phyloP scores from a whole-genome alignment of 23 tunicate species.

The Halocynthia roretzi region DNA sequence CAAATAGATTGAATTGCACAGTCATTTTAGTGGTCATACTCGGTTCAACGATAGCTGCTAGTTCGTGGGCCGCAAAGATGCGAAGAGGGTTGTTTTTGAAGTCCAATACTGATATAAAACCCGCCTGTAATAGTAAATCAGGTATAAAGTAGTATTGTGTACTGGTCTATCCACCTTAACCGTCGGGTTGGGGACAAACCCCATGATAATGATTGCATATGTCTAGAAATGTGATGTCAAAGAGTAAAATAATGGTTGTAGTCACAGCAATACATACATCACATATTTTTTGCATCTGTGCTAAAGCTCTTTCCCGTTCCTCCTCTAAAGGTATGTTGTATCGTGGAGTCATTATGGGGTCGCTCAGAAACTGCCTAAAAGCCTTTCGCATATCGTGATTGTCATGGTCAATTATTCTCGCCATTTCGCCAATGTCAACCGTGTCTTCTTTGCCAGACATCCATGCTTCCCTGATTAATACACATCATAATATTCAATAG shows the following conservation, averaged over 20 bases:
- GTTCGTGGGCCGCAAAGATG: constrained; percentile 95
- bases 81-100: constrained; percentile 80
- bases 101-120: constrained; percentile 87
- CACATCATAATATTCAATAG: not conserved
- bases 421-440: constrained; percentile 49
- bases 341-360: constrained; percentile 71
- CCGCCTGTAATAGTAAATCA: constrained; percentile 25
- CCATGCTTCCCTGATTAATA: constrained; percentile 15
- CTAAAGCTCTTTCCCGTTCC: constrained; percentile 86
- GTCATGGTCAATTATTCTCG: constrained; percentile 88
- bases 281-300: constrained; percentile 77
- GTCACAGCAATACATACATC: constrained; percentile 39
- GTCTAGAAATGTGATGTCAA: not conserved
- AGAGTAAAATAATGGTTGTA: not conserved
- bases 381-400: constrained; percentile 86
- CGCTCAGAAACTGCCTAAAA: constrained; percentile 76
- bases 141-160: not conserved
- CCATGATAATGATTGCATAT: not conserved
- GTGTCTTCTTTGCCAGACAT: not conserved
- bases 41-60: constrained; percentile 90
- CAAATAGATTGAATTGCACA: constrained; percentile 96
- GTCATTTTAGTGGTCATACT: constrained; percentile 98
- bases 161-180: not conserved
- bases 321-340: constrained; percentile 84
- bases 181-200: not conserved